phyloP scores from a whole-genome alignment of 2,797 vertebrate genomes.

The Acrossocheilus fasciatus region DNA sequence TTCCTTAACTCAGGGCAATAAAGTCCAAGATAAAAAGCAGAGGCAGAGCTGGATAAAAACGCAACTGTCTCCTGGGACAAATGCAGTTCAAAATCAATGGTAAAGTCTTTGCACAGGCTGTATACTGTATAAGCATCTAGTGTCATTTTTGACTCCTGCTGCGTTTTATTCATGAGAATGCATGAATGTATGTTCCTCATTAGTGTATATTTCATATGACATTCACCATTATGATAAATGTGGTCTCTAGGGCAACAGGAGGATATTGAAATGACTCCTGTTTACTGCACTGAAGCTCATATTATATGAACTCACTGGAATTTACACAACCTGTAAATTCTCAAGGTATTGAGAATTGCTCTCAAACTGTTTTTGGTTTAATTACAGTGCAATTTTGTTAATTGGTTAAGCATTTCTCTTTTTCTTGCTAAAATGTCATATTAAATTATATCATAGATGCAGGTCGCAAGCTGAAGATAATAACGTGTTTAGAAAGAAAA shows the following conservation, averaged over 20 bases:
- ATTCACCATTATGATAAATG: neutral
- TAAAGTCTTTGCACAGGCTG: neutral
- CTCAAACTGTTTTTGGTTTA: neutral
- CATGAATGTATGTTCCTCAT: neutral
- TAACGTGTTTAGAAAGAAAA: neutral
- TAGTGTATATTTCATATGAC: slow-evolving; percentile 7
- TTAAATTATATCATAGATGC: slow-evolving; percentile 8
- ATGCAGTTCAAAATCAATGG: neutral
- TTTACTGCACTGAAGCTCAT: neutral
- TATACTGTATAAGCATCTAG: neutral
- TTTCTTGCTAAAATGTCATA: neutral
- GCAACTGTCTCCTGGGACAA: neutral
- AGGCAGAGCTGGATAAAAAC: neutral
- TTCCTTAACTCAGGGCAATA: neutral
- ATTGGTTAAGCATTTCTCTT: neutral
- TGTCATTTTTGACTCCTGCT: neutral
- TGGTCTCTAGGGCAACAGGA: neutral
- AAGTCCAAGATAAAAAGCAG: slow-evolving; percentile 5
- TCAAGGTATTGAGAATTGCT: too few species aligned
- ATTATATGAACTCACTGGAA: neutral
- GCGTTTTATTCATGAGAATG: neutral
- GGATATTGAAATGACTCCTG: neutral
- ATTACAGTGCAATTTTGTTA: neutral
- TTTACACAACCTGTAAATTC: too few species aligned
- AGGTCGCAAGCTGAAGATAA: neutral